These are phyloP conservation scores for Yponomeuta malinellus DNA, from an alignment of 2,888 invertebrate genomes.

Conservation along the genomic window DNA sequence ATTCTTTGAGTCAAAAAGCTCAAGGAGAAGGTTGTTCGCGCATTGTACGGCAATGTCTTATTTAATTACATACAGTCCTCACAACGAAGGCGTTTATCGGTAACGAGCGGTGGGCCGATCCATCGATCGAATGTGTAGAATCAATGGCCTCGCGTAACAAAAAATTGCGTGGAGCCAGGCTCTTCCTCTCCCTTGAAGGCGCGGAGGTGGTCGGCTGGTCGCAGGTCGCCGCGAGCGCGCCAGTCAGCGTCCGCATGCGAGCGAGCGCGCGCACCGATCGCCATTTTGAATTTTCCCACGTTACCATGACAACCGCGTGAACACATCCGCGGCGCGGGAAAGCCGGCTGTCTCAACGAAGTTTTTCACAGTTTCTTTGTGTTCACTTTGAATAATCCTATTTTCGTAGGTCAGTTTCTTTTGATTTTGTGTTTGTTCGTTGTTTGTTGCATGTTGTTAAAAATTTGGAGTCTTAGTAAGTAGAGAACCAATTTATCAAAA, in stretches of 20 bases:
- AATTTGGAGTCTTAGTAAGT: conserved; percentile 2
- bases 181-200: conserved; percentile 66
- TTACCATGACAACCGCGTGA: conserved; percentile 71
- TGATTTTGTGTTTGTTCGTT: conserved; percentile 16
- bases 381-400: not conserved
- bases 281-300: conserved; percentile 54
- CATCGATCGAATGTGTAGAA: conserved; percentile 28
- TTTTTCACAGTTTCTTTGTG: not conserved
- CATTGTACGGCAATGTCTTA: not conserved
- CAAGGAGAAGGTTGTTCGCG: conserved; percentile 28
- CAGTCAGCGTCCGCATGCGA: conserved; percentile 63
- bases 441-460: not conserved
- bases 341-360: not conserved
- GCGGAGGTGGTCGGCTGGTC: conserved; percentile 49
- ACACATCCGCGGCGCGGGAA: conserved; percentile 33
- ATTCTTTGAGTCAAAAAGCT: conserved; percentile 21
- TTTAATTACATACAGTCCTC: not conserved
- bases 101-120: not conserved
- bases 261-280: conserved; percentile 66
- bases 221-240: conserved; percentile 36
- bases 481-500: not conserved
- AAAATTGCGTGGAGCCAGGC: conserved; percentile 60
- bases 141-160: conserved; percentile 61
- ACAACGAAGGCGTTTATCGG: conserved; percentile 19
- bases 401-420: conserved; percentile 19